Evolutionary conservation across 2,113 vertebrate species (phyloP).

Genomic region (Microcebus griseorufus): DNA sequence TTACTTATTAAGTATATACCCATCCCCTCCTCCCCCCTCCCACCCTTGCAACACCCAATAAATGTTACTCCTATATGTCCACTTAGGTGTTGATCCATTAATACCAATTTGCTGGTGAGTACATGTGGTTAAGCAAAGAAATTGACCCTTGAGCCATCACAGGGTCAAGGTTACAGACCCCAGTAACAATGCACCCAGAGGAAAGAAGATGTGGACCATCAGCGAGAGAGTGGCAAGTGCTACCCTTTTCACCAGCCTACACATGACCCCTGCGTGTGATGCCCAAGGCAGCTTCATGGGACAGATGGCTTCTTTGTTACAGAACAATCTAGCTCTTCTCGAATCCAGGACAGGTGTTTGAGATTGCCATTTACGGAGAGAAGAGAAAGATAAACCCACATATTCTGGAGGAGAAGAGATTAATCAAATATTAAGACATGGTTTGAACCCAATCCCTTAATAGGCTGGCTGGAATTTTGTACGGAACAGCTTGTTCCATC

Average conservation of each 20-base stretch:
- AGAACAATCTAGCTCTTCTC: not conserved
- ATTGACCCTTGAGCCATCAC: no score
- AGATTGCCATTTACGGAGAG: not conserved
- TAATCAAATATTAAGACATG: not conserved
- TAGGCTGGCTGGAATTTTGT: not conserved
- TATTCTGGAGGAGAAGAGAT: not conserved
- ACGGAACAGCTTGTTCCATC: not conserved
- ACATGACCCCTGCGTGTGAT: not conserved
- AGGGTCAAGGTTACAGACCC: not conserved
- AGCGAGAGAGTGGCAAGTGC: no score
- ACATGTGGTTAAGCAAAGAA: not conserved
- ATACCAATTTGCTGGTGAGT: no score
- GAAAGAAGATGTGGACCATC: not conserved
- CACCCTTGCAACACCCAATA: no score
- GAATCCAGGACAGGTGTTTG: not conserved
- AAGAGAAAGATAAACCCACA: not conserved
- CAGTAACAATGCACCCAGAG: not conserved
- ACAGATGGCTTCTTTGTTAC: not conserved
- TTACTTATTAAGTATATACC: no score
- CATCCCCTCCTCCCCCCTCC: no score
- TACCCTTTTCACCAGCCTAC: not conserved
- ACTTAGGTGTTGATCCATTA: no score
- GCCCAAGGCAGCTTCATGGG: not conserved
- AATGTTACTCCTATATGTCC: no score
- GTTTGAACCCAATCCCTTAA: not conserved